Evolutionary conservation across 2,888 invertebrate species (phyloP).

Genomic region (Apamea epomidion): DNA sequence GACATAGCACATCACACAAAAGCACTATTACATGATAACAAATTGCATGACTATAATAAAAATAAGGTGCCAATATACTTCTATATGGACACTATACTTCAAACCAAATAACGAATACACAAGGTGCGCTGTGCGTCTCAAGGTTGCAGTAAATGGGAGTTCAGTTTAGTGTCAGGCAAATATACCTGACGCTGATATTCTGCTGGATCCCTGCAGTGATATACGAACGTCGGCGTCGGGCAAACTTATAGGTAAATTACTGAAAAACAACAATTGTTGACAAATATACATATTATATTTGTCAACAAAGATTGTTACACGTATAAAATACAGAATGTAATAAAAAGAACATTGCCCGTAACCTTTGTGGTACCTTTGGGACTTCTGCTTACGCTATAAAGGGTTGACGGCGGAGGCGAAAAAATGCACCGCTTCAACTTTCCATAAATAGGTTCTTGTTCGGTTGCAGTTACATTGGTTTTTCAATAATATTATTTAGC

Average conservation of each 20-base stretch:
- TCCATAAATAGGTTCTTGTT: slow-evolving; percentile 30
- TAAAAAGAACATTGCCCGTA: slow-evolving; percentile 45
- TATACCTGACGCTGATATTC: background rate
- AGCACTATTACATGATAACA: background rate
- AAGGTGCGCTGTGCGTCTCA: background rate
- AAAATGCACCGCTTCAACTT: slow-evolving; percentile 45
- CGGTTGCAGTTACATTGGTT: slow-evolving; percentile 25
- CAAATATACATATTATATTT: background rate
- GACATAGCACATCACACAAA: background rate
- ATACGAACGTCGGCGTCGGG: background rate
- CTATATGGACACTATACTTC: background rate
- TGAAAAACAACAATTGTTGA: too few species aligned
- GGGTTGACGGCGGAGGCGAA: slow-evolving; percentile 26
- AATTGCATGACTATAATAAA: background rate
- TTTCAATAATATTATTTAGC: slow-evolving; percentile 17
- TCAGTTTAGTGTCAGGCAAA: background rate
- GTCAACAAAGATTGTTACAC: slow-evolving; percentile 18
- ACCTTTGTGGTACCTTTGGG: slow-evolving; percentile 45
- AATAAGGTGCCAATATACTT: background rate
- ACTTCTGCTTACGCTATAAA: slow-evolving; percentile 41
- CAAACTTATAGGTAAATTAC: background rate
- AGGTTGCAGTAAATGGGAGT: background rate
- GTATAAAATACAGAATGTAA: slow-evolving; percentile 13
- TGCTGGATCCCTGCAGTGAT: background rate
- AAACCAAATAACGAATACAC: background rate